A percentile compares a stretch with the other conserved stretches of the same genome.
Conservation (phyloP, 2,888 invertebrate species). For the Vandiemenella viatica region DNA sequence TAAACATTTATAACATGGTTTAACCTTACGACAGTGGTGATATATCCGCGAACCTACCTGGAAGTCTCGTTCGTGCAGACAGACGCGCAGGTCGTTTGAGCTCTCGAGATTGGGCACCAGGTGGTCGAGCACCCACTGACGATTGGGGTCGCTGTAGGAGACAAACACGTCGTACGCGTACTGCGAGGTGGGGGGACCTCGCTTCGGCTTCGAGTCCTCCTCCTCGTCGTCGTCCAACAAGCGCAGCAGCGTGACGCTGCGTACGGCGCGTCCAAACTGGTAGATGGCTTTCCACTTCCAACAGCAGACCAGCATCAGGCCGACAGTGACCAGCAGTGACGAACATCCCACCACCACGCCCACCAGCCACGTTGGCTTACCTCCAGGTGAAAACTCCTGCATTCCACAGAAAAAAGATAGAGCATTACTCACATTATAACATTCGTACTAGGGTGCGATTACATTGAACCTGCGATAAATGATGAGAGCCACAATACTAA, state of each 20-base stretch:
- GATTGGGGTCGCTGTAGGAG: slow-evolving; percentile 49
- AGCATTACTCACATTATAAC: no score
- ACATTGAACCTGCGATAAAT: no score
- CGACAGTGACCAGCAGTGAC: no score
- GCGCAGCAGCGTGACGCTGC: background rate
- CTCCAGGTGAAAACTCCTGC: no score
- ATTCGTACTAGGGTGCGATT: no score
- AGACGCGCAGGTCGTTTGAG: slow-evolving; percentile 39
- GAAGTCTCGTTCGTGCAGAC: slow-evolving; percentile 56
- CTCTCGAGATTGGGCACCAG: slow-evolving; percentile 46
- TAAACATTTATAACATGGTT: no score
- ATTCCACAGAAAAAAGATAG: no score
- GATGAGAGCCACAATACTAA: no score
- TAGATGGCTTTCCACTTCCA: background rate
- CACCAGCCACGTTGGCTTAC: no score
- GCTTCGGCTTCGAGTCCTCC: background rate
- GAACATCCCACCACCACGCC: no score
- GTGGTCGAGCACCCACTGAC: slow-evolving; percentile 45
- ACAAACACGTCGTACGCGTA: slow-evolving; percentile 49
- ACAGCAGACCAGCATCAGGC: background rate
- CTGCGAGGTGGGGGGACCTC: no score
- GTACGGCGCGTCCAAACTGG: background rate
- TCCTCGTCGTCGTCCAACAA: background rate
- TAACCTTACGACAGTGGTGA: no score
- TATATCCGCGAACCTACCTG: slow-evolving; percentile 33